Conservation (phyloP, 2,113 vertebrate genomes). For the Epinephelus cyanopodus region DNA sequence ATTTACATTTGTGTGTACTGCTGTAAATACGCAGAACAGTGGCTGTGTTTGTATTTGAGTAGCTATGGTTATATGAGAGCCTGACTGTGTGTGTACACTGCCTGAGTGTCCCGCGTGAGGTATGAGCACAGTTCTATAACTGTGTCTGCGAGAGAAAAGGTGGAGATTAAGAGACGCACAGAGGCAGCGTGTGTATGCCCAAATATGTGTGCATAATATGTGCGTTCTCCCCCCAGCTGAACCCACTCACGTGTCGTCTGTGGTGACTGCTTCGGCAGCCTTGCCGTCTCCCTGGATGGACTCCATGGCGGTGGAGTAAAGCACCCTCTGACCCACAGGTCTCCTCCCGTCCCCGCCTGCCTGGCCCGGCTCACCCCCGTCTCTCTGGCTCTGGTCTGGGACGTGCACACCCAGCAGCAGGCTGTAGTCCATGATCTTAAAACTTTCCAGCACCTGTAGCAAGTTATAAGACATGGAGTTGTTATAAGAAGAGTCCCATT, state of each 20-base stretch:
- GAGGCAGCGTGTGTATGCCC: slow-evolving; percentile 41
- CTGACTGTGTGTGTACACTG: slow-evolving; percentile 28
- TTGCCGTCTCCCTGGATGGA: slow-evolving; percentile 97
- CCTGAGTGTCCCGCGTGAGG: slow-evolving; percentile 13
- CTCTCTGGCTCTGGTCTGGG: slow-evolving; percentile 88
- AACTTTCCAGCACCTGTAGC: slow-evolving; percentile 94
- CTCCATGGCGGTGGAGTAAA: slow-evolving; percentile 98
- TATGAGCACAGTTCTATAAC: slow-evolving; percentile 51
- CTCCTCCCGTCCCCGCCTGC: slow-evolving; percentile 87
- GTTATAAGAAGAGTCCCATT: background rate
- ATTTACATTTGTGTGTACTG: slow-evolving; percentile 50
- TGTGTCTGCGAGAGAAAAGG: slow-evolving; percentile 40
- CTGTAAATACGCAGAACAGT: slow-evolving; percentile 47
- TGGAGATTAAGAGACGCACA: slow-evolving; percentile 26
- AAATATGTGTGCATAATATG: slow-evolving; percentile 57
- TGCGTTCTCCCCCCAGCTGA: slow-evolving; percentile 23
- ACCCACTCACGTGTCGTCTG: slow-evolving; percentile 92
- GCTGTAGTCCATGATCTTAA: slow-evolving; percentile 99
- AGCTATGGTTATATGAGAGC: slow-evolving; percentile 67
- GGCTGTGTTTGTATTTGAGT: slow-evolving; percentile 70
- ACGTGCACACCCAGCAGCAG: slow-evolving; percentile 94
- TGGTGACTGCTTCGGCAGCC: slow-evolving; percentile 87
- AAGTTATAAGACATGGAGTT: slow-evolving; percentile 4
- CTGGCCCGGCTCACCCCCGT: slow-evolving; percentile 88
- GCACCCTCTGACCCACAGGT: slow-evolving; percentile 91